Evolutionary conservation across 2,113 vertebrate genomes (phyloP).

Genomic region (Gulo gulo): DNA sequence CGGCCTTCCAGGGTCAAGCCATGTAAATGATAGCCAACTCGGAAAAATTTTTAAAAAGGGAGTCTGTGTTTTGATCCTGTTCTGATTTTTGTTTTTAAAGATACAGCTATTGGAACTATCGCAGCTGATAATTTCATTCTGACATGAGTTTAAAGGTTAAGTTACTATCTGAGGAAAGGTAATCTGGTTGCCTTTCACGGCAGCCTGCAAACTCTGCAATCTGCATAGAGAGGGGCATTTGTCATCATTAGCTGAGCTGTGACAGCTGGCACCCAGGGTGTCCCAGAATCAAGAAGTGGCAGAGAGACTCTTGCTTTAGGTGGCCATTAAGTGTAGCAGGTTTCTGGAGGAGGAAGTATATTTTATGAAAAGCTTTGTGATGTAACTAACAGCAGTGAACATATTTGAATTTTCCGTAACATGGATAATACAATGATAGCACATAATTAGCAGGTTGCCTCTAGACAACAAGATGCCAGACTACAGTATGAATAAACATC

Average conservation of each 20-base stretch:
- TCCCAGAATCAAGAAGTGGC: constrained; percentile 95
- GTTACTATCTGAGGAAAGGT: constrained; percentile 87
- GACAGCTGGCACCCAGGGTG: constrained; percentile 98
- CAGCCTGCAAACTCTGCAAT: constrained; percentile 90
- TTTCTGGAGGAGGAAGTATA: constrained; percentile 76
- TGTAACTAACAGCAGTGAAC: constrained; percentile 71
- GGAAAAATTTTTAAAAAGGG: not conserved
- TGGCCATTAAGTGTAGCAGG: constrained; percentile 73
- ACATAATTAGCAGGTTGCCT: constrained; percentile 79
- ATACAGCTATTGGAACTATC: constrained; percentile 80
- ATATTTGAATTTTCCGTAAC: constrained; percentile 66
- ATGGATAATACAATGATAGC: constrained; percentile 53
- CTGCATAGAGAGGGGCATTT: constrained; percentile 99
- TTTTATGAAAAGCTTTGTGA: constrained; percentile 72
- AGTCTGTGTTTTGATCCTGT: constrained; percentile 54
- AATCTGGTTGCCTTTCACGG: constrained; percentile 85
- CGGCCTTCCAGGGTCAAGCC: constrained; percentile 25
- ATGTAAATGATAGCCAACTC: not conserved
- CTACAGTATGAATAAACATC: constrained; percentile 60
- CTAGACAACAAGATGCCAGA: constrained; percentile 72
- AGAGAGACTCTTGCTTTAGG: constrained; percentile 82
- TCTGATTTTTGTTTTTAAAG: constrained; percentile 62
- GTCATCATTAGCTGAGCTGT: constrained; percentile 99
- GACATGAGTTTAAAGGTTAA: constrained; percentile 88
- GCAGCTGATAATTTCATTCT: constrained; percentile 82